Evolutionary conservation across 2,888 invertebrate genomes (phyloP).

Genomic region (Leptura quadrifasciata): DNA sequence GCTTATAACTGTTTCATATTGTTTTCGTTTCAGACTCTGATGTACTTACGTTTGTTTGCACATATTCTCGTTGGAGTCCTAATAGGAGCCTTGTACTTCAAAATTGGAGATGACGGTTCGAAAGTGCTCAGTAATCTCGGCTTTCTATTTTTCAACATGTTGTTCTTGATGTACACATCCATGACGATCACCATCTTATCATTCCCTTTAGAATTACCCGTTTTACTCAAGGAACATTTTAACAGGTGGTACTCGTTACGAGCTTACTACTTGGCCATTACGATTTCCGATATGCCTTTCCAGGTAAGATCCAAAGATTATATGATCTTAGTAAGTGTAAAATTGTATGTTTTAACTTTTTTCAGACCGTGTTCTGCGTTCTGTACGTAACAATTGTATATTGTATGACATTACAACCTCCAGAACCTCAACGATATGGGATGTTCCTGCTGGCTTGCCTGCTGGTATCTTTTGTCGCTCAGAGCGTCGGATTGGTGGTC

Average conservation of each 20-base stretch:
- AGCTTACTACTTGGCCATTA: slow-evolving; percentile 96
- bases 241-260: slow-evolving; percentile 98
- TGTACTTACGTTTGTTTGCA: slow-evolving; percentile 94
- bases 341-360: slow-evolving; percentile 57
- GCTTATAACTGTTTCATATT: not conserved
- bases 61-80: slow-evolving; percentile 95
- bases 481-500: slow-evolving; percentile 95
- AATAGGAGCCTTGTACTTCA: slow-evolving; percentile 96
- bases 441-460: slow-evolving; percentile 94
- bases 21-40: slow-evolving; percentile 84
- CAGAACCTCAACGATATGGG: slow-evolving; percentile 86
- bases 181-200: slow-evolving; percentile 99
- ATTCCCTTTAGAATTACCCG: slow-evolving; percentile 97
- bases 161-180: slow-evolving; percentile 99
- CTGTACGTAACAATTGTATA: slow-evolving; percentile 95
- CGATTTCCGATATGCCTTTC: slow-evolving; percentile 97
- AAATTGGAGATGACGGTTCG: slow-evolving; percentile 96
- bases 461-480: slow-evolving; percentile 94
- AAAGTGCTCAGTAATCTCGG: slow-evolving; percentile 97
- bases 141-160: slow-evolving; percentile 98
- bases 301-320: slow-evolving; percentile 80
- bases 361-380: slow-evolving; percentile 93
- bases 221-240: slow-evolving; percentile 94
- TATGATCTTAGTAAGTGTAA: slow-evolving; percentile 22
- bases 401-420: slow-evolving; percentile 95